A percentile compares a stretch with the other conserved stretches of the same genome.
These are phyloP conservation scores for Pterocles gutturalis DNA, from an alignment of 2,113 vertebrate genomes.

Conservation along the genomic window DNA sequence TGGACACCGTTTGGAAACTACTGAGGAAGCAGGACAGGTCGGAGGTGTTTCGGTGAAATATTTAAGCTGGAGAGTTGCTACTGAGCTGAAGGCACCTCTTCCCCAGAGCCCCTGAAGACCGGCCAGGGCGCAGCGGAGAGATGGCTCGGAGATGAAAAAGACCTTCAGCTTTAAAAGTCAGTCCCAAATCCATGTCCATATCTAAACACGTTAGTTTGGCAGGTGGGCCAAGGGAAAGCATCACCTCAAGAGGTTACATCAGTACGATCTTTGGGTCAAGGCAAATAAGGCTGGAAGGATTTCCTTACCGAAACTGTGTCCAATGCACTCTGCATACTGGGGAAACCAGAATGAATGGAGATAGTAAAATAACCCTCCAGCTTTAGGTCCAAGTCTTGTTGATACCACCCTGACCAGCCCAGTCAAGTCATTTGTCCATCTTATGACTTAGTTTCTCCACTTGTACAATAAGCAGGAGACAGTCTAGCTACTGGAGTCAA, in stretches of 20 bases:
- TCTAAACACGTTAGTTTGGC: not conserved
- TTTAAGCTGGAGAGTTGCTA: not conserved
- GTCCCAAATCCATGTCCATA: not conserved
- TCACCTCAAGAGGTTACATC: not conserved
- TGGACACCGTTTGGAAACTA: not conserved
- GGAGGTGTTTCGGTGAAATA: conserved; percentile 9
- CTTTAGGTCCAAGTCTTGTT: not conserved
- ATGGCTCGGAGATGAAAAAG: not conserved
- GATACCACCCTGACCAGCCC: not conserved
- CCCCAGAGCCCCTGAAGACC: not conserved
- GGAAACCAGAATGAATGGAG: not conserved
- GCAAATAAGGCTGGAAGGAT: not conserved
- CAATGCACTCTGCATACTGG: not conserved
- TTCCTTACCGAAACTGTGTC: not conserved
- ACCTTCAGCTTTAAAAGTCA: not conserved
- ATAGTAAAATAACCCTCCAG: not conserved
- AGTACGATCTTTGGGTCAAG: rapidly evolving
- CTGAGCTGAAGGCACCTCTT: not conserved
- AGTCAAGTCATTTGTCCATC: not conserved
- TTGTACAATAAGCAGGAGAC: not conserved
- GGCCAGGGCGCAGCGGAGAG: rapidly evolving
- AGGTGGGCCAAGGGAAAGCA: not conserved
- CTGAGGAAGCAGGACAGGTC: not conserved
- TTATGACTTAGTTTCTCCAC: not conserved
- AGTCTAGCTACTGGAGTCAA: not conserved